Base-by-base conservation (phyloP, 2,888 invertebrate genomes). In the Melieria crassipennis region DNA sequence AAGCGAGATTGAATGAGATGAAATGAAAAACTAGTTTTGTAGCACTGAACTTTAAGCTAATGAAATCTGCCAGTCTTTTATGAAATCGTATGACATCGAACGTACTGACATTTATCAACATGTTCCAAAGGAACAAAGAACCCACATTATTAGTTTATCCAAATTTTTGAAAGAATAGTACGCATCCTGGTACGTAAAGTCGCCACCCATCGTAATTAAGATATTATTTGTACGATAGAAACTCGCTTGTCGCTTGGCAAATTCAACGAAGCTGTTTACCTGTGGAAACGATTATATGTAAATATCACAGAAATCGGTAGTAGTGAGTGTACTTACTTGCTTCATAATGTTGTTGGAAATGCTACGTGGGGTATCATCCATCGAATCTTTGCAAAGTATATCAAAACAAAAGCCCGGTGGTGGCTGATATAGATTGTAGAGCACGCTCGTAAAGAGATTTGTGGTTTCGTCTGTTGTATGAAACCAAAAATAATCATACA, bases 341-440 rank as follows among this genome's bases (percentile, higher is more conserved):
- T 85, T 78, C 4, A 93, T 91, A 0, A 95, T 93, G 83, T 98
- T 98, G 83, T 94, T 95, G 76, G 94, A 93, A 0, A 94, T 92
- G 62, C 96, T 92, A 30, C 89, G 87, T 0, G 89, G 88, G 80
- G 95, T 94, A 83, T 97, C 97, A 76, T 96, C 91, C 10, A 98
- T 93, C 0, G 96, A 96, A 81, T 96, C 95, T 0, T 87, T 84
- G 82, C 98, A 98, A 0, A 94, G 88, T 4, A 93, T 89, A 83
- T 99, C 98, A 85, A 96, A 99, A 81, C 98, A 98, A 86, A 97
- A 98, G 0, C 97, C 97, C 0, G 91, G 89, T 0, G 98, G 98
- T 0, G 96, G 93, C 0, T 90, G 90, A 83, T 97, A 97, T 3
- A 90, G 91, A 78, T 96, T 95, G 85, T 90, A 94, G 43, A 97